Base-by-base conservation (phyloP, 2,888 invertebrate species). In the Tanytarsus gracilentus region DNA sequence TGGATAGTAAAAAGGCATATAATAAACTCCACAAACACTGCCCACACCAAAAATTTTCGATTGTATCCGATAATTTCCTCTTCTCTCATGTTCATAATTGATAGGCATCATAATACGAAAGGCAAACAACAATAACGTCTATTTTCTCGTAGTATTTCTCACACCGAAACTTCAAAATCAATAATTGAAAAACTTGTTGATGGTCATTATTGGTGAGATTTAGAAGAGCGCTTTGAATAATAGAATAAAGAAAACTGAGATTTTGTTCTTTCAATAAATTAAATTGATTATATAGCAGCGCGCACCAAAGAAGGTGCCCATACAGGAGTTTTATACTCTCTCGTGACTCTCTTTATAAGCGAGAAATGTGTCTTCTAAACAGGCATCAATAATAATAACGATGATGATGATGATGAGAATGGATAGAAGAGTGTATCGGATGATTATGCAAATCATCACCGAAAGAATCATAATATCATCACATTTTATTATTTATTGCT, bases 221-320 rank as follows among this genome's bases (percentile, higher is more conserved):
- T 9, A 26, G 40, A 26, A 26, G 11, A 44, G 11, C 4, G 40
- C 40, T 4, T 11, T 33, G 33, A 33, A 33, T 33, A 8, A 14
- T 11, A 33, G 36, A 2, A 33, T 33, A 33, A 33, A 33, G 23
- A 58, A 48, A 58, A 58, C 48, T 58, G 58, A 49, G 53, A 53
- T 53, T 36, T 14, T 56, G 18, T 40, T 56, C 39, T 11, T 23
- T 14, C 56, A 56, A 56, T 56, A 56, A 56, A 40, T 56, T 56
- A 56, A 56, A 33, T 53, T 36, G 23, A 53, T 53, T 53, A 29
- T 30, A 51, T 30, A 21, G 11, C n/a, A n/a, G n/a, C n/a, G n/a
- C 33, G 9, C 23, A 23, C 25, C 9, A 39, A 18, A 36, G n/a
- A 33, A 33, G 25, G 39, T 36, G 9, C 26, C 16, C 23, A 33